Evolutionary conservation across 2,888 invertebrate genomes (phyloP).

Genomic region (Brachypalpus laphriformis): DNA sequence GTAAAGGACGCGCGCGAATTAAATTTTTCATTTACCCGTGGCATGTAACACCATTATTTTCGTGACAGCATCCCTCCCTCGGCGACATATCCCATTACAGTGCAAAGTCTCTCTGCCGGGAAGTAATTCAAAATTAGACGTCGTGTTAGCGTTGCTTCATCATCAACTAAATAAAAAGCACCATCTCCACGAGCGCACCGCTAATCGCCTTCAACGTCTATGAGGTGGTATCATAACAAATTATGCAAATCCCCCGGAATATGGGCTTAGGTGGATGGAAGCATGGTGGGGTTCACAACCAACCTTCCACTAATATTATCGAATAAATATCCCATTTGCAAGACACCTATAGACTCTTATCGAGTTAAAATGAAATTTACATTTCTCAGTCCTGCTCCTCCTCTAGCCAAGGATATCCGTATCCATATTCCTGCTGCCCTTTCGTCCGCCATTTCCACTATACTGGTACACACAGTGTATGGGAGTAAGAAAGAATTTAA

Average conservation of each 20-base stretch:
- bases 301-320: constrained; percentile 71
- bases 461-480: constrained; percentile 10
- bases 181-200: constrained; percentile 36
- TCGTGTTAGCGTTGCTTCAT: constrained; percentile 63
- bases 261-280: constrained; percentile 56
- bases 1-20: constrained; percentile 14
- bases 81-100: constrained; percentile 60
- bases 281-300: constrained; percentile 51
- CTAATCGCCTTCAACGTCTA: constrained; percentile 70
- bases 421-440: constrained; percentile 59
- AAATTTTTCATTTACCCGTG: constrained; percentile 54
- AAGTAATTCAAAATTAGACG: constrained; percentile 66
- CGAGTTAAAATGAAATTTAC: constrained; percentile 74
- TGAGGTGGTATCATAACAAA: constrained; percentile 73
- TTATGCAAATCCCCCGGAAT: constrained; percentile 71
- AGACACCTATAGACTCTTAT: constrained; percentile 73
- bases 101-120: constrained; percentile 36
- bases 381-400: constrained; percentile 69
- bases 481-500: constrained; percentile 72
- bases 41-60: constrained; percentile 55
- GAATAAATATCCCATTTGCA: constrained; percentile 74
- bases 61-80: constrained; percentile 28
- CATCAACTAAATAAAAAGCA: constrained; percentile 63
- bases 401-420: constrained; percentile 57
- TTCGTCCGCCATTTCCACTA: constrained; percentile 26